Evolutionary conservation across 1,140 invertebrate genomes (phyloP).

Genomic region (Meteorus sp.): DNA sequence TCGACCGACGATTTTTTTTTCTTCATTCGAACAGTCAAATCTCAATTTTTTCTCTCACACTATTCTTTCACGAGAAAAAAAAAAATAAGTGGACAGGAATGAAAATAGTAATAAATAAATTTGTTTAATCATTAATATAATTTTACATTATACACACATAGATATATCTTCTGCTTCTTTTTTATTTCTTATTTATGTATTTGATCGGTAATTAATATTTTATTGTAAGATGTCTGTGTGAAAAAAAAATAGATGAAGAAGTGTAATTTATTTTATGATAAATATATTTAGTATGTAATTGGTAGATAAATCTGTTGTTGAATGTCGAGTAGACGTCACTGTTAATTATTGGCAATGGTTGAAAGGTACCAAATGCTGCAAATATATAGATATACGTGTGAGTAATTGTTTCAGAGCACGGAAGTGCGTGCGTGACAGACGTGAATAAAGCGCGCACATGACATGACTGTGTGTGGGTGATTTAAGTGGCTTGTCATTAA

Average conservation of each 20-base stretch:
- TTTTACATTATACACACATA: no score
- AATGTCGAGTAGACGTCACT: slow-evolving; percentile 37
- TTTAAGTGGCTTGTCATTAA: slow-evolving; percentile 27
- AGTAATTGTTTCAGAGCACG: neutral
- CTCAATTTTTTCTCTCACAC: neutral
- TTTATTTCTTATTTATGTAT: no score
- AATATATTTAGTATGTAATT: no score
- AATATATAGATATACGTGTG: neutral
- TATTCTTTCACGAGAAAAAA: slow-evolving; percentile 4
- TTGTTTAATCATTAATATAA: no score
- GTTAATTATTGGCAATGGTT: slow-evolving; percentile 38
- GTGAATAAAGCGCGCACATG: neutral
- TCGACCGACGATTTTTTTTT: neutral
- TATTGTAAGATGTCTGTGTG: no score
- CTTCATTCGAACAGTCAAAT: neutral
- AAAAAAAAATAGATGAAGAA: no score
- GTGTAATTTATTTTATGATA: no score
- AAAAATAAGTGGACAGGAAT: no score
- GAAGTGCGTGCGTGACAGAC: slow-evolving; percentile 21
- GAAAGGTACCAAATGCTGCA: slow-evolving; percentile 29
- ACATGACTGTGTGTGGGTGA: slow-evolving; percentile 19
- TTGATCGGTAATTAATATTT: no score
- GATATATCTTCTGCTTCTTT: no score
- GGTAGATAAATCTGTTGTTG: slow-evolving; percentile 39
- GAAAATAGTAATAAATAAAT: no score